Evolutionary conservation across 2,797 vertebrate species (phyloP).

Genomic region (Chelon labrosus): DNA sequence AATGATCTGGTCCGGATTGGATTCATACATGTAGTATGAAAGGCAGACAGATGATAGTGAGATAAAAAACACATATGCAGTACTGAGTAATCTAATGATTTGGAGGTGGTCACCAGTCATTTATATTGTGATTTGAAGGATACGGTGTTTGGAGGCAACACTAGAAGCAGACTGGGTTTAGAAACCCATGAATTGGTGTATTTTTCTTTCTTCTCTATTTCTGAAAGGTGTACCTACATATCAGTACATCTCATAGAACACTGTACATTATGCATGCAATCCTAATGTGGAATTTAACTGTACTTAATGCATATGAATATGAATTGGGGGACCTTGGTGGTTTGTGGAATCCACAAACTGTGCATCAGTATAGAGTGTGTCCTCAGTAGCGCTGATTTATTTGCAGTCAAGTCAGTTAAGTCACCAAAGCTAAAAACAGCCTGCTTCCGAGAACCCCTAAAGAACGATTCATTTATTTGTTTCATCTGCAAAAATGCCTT

Average conservation of each 20-base stretch:
- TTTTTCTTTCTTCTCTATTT: background rate
- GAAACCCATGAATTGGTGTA: background rate
- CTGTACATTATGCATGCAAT: background rate
- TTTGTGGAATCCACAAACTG: background rate
- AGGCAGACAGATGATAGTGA: background rate
- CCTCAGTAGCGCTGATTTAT: background rate
- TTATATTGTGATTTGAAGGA: background rate
- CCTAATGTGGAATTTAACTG: background rate
- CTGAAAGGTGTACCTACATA: background rate
- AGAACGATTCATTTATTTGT: conserved; percentile 20
- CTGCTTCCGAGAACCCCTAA: background rate
- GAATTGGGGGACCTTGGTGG: background rate
- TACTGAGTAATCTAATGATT: background rate
- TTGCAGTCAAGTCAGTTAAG: background rate
- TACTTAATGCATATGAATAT: background rate
- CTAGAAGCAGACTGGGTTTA: background rate
- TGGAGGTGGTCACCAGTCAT: background rate
- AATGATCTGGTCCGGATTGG: no score
- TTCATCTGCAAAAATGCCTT: conserved; percentile 33
- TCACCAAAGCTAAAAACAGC: conserved; percentile 13
- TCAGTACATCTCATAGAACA: no score
- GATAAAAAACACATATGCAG: background rate
- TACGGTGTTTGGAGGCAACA: background rate
- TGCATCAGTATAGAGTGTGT: conserved; percentile 2
- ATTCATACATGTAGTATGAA: no score